Evolutionary conservation across 2,797 vertebrate species (phyloP).

Genomic region (Poeciliopsis infans): DNA sequence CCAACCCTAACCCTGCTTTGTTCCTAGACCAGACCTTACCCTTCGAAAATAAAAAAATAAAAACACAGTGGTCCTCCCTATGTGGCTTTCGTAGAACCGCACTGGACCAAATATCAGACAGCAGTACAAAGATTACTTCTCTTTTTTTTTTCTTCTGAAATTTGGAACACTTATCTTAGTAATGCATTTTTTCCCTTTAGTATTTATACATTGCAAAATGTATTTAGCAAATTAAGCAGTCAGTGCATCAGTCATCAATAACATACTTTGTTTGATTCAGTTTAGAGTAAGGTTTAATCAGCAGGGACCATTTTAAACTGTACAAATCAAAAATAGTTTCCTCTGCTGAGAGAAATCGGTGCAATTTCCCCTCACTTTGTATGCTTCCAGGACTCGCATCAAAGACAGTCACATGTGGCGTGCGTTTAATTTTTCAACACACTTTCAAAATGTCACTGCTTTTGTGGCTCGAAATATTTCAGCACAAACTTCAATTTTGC

Average conservation of each 20-base stretch:
- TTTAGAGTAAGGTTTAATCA: slow-evolving; percentile 3
- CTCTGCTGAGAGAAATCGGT: not conserved
- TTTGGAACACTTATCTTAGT: not conserved
- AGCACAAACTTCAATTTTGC: not conserved
- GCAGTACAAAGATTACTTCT: not conserved
- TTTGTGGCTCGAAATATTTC: not conserved
- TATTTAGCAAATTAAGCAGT: not conserved
- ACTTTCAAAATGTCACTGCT: not conserved
- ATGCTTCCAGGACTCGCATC: not conserved
- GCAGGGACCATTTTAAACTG: not conserved
- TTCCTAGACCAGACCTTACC: slow-evolving; percentile 55
- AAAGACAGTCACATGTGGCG: not conserved
- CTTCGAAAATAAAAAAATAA: not conserved
- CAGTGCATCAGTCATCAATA: not conserved
- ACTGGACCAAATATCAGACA: slow-evolving; percentile 58
- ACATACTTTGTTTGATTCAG: slow-evolving; percentile 5
- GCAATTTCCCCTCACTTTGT: not conserved
- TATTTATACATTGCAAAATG: not conserved
- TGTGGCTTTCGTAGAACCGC: slow-evolving; percentile 23
- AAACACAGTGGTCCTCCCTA: slow-evolving; percentile 14
- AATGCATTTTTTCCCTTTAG: not conserved
- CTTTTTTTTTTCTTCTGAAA: not conserved
- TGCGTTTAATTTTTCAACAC: not conserved
- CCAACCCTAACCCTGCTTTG: slow-evolving; percentile 59
- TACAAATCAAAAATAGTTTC: slow-evolving; percentile 4